Conservation (phyloP, 2,113 vertebrate genomes). For the Rattus rattus region DNA sequence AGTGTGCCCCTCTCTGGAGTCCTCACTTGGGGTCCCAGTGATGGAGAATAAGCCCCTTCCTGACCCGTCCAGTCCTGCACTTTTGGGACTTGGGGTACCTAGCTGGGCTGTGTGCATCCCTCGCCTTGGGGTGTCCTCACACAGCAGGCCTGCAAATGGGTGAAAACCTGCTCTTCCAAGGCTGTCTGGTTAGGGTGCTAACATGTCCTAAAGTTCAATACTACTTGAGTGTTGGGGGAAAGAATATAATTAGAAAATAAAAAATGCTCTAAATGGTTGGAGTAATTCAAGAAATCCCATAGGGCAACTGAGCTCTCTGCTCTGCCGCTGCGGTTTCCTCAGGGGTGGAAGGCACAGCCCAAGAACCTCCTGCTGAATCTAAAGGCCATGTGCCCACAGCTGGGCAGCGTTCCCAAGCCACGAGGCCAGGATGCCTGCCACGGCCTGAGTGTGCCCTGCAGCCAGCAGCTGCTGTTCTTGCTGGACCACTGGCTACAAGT, state of each 20-base stretch:
- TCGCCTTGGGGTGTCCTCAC: neutral
- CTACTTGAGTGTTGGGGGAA: neutral
- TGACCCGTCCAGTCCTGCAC: neutral
- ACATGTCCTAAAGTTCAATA: slow-evolving; percentile 18
- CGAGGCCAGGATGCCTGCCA: neutral
- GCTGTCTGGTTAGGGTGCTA: neutral
- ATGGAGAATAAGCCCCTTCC: neutral
- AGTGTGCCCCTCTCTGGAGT: neutral
- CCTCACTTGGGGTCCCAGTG: neutral
- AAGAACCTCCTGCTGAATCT: neutral
- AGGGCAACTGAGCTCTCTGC: neutral
- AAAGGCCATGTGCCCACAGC: neutral
- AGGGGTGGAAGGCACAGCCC: neutral
- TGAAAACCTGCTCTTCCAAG: neutral
- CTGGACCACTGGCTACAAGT: neutral
- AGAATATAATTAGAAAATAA: slow-evolving; percentile 57
- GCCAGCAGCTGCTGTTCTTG: neutral
- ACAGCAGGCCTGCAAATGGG: neutral
- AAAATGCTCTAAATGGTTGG: slow-evolving; percentile 56
- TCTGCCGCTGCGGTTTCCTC: slow-evolving; percentile 42
- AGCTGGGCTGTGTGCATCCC: neutral
- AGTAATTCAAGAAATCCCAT: slow-evolving; percentile 67
- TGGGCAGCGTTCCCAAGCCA: neutral
- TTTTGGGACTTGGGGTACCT: neutral
- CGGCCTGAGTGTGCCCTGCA: neutral